phyloP scores from a whole-genome alignment of 2,113 vertebrate genomes.

The Procavia capensis region DNA sequence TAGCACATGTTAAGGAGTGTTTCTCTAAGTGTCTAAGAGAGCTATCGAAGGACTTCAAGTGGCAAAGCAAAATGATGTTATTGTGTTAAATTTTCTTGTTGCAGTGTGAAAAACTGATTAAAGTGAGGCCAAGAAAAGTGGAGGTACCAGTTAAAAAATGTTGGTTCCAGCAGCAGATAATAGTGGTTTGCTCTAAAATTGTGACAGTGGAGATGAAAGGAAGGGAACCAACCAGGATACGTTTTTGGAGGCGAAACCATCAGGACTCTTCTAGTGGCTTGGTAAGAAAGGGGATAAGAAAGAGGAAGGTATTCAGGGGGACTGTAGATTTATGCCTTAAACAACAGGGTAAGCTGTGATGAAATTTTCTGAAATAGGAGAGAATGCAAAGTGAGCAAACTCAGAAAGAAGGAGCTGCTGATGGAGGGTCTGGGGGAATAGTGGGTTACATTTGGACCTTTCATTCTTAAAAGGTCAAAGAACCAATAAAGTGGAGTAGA shows the following conservation, averaged over 20 bases:
- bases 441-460: neutral
- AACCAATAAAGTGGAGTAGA: neutral
- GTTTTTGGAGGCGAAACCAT: neutral
- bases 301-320: neutral
- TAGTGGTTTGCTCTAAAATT: neutral
- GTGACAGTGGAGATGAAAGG: neutral
- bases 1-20: neutral
- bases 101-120: neutral
- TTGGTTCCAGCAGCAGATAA: neutral
- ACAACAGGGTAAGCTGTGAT: neutral
- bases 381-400: neutral
- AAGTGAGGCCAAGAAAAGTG: neutral
- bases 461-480: conserved; percentile 8
- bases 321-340: neutral
- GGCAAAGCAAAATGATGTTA: neutral
- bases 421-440: neutral
- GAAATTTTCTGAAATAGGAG: neutral
- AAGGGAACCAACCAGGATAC: neutral
- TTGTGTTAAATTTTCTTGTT: neutral
- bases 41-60: neutral
- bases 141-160: neutral
- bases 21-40: neutral
- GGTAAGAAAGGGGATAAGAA: neutral
- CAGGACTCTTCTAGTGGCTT: neutral
- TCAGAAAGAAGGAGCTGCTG: neutral